Evolutionary conservation across 2,888 invertebrate genomes (phyloP).

Genomic region (Diarsia rubi): DNA sequence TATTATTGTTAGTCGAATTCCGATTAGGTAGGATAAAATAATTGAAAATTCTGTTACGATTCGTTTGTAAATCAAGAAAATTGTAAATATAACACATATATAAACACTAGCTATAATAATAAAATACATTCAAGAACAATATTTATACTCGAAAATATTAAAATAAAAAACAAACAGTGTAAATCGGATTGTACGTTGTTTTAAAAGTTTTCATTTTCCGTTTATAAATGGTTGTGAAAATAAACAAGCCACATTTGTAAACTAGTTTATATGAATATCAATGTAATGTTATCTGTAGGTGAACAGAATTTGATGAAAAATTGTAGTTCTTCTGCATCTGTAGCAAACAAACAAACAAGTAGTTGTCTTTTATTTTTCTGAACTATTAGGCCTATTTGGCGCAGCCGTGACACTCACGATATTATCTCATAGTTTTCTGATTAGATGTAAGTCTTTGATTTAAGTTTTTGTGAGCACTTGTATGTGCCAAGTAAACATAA

Average conservation of each 20-base stretch:
- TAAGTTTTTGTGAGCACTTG: no score
- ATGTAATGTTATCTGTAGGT: slow-evolving; percentile 44
- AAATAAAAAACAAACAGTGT: slow-evolving; percentile 65
- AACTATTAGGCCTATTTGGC: no score
- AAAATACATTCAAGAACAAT: slow-evolving; percentile 66
- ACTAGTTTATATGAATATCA: slow-evolving; percentile 65
- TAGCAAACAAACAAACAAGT: no score
- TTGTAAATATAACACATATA: slow-evolving; percentile 71
- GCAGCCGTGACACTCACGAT: no score
- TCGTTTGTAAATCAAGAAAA: slow-evolving; percentile 69
- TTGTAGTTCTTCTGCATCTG: neutral
- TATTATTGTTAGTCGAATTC: slow-evolving; percentile 62
- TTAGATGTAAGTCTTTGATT: no score
- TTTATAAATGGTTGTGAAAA: slow-evolving; percentile 83
- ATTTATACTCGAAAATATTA: slow-evolving; percentile 74
- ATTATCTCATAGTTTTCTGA: no score
- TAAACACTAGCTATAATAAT: slow-evolving; percentile 66
- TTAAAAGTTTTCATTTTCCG: slow-evolving; percentile 67
- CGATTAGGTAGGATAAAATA: slow-evolving; percentile 74
- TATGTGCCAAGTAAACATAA: no score
- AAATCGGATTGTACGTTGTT: slow-evolving; percentile 52
- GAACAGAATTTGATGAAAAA: slow-evolving; percentile 22
- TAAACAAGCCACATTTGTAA: slow-evolving; percentile 66
- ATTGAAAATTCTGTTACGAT: slow-evolving; percentile 71
- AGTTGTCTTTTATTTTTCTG: no score